Base-by-base conservation (phyloP, 1,140 invertebrate species). In the Heliconius eleuchia region DNA sequence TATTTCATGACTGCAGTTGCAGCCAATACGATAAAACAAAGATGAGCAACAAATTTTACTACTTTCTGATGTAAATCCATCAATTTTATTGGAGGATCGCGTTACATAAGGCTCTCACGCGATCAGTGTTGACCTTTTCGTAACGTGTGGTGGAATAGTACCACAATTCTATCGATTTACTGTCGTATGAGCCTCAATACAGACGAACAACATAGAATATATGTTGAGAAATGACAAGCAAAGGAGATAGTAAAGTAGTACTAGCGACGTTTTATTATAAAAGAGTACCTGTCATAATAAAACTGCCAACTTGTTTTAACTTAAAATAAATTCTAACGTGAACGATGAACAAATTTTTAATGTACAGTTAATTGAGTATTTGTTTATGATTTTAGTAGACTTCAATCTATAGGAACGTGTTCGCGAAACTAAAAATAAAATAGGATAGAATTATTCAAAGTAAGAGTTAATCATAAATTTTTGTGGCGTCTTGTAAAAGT, bases 81-180 rank as follows among this genome's bases (percentile, higher is more conserved):
- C 76, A 77, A 72, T 74, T 55, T 80, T 77, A 77, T 80, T 73
- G 42, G 75, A 78, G 74, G 57, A 74, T 77, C 73, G 55, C 52
- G 74, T 80, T 80, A 82, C 78, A 74, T 80, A 80, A 81, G 27
- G 18, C 71, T 57, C 71, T 70, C 81, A 82, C 81, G 81, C 82
- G 78, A 82, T 73, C 75, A 16, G 16, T 30, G 37, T 80, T 78
- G 73, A 77, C 81, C 78, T 80, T 82, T 82, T 57, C 57, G 81
- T 80, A 80, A 80, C 82, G 82, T 83, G 79, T 83, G 79, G 73
- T 80, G 39, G 74, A 76, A 81, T 74, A 78, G 73, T 74, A 78
- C 66, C 76, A 82, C 66, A 80, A 78, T 78, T 78, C 52, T 81
- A 85, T 85, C 78, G 84, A 85, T 85, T 83, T 79, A 74, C 77